These are phyloP conservation scores for Pharmacophagus antenor DNA, from an alignment of 2,888 invertebrate genomes.

Conservation along the genomic window DNA sequence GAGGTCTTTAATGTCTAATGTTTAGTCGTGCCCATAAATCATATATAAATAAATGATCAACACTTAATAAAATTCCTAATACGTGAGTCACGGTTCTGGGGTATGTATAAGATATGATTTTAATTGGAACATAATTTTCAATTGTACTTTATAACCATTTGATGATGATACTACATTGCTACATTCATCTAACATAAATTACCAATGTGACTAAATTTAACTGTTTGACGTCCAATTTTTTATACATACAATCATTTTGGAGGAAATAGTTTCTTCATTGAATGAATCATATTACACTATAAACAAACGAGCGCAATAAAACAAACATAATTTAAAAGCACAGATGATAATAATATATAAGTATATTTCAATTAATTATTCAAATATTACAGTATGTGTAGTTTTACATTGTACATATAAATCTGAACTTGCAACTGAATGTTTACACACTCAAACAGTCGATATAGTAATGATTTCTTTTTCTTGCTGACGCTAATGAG, in stretches of 20 bases:
- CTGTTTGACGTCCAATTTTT: no score
- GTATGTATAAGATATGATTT: constrained; percentile 7
- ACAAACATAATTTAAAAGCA: no score
- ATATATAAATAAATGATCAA: constrained; percentile 23
- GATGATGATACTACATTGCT: no score
- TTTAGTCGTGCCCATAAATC: constrained; percentile 23
- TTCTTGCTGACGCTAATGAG: constrained; percentile 14
- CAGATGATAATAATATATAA: no score
- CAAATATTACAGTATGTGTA: not conserved
- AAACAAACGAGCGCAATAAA: no score
- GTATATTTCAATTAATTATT: no score
- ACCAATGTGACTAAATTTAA: no score
- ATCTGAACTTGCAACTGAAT: not conserved
- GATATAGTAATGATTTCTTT: constrained; percentile 2
- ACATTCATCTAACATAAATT: no score
- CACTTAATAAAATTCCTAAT: constrained; percentile 16
- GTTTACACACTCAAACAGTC: not conserved
- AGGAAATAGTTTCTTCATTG: no score
- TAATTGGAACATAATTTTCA: not conserved
- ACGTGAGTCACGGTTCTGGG: constrained; percentile 17
- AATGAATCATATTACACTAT: no score
- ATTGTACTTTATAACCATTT: not conserved
- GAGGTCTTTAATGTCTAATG: constrained; percentile 23
- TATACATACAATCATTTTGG: no score
- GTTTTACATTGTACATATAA: not conserved